Percentiles rank a stretch among this genome's conserved stretches.
These are phyloP conservation scores for Aplodontia rufa DNA, from an alignment of 2,113 vertebrate species.

Conservation along the genomic window DNA sequence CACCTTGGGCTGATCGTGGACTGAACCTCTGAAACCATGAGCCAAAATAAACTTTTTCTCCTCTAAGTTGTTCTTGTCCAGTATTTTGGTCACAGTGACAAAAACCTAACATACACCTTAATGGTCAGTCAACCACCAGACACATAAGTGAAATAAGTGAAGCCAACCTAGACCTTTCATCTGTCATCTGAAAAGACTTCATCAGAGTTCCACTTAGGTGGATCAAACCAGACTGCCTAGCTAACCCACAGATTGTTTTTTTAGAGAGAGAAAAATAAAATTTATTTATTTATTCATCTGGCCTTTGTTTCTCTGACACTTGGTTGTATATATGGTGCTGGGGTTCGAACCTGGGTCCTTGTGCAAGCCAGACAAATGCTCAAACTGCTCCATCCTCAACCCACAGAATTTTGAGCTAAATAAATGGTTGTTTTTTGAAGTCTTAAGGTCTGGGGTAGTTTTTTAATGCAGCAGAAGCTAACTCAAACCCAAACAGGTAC, in stretches of 20 bases:
- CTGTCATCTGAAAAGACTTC: neutral
- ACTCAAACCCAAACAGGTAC: neutral
- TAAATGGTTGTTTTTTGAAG: neutral
- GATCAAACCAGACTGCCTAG: neutral
- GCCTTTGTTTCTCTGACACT: no score
- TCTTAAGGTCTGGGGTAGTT: neutral
- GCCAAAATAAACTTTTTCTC: no score
- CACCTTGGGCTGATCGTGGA: no score
- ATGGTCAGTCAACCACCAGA: neutral
- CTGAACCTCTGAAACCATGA: no score
- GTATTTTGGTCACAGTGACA: no score
- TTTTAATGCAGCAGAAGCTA: neutral
- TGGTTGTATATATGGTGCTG: no score
- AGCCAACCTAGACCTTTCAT: neutral
- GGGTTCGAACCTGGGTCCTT: no score
- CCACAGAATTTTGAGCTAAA: neutral
- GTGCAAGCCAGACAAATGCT: no score
- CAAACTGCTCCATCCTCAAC: no score
- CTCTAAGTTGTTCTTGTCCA: no score
- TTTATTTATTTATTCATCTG: no score
- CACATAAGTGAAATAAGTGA: neutral
- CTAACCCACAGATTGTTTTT: neutral
- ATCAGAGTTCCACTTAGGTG: neutral
- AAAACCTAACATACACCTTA: neutral
- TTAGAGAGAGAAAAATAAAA: no score